These are phyloP conservation scores for Trachelus troglodyta DNA, from an alignment of 2,888 invertebrate species.

Conservation along the genomic window DNA sequence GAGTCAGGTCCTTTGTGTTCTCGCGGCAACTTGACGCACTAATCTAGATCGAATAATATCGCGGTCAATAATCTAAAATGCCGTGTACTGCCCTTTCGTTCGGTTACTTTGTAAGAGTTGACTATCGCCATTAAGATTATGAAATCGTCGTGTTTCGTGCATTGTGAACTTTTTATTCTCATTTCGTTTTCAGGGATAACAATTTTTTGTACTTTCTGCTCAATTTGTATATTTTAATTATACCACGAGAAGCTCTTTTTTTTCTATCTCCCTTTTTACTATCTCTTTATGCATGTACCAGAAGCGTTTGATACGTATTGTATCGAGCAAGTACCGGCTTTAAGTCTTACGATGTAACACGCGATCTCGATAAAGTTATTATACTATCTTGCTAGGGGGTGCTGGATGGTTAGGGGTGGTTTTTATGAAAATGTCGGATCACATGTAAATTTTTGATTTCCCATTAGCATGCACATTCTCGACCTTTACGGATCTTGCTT, in stretches of 20 bases:
- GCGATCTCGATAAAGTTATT: slow-evolving; percentile 26
- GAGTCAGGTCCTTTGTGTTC: background rate
- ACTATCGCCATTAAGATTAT: background rate
- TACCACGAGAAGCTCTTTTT: no score
- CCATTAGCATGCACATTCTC: slow-evolving; percentile 19
- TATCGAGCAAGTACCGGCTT: background rate
- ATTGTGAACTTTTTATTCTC: background rate
- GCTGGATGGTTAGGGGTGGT: slow-evolving; percentile 24
- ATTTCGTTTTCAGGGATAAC: no score
- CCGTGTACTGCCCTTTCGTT: background rate
- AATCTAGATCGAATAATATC: slow-evolving; percentile 2
- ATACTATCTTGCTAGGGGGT: slow-evolving; percentile 23
- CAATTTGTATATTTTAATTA: background rate
- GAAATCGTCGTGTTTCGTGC: background rate
- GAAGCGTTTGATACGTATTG: background rate
- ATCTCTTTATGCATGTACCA: background rate
- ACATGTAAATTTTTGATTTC: slow-evolving; percentile 31
- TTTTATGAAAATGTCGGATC: slow-evolving; percentile 16
- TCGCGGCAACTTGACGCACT: background rate
- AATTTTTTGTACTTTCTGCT: background rate
- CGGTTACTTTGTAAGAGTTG: background rate
- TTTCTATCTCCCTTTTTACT: background rate
- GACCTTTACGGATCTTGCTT: background rate
- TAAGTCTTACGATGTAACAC: background rate
- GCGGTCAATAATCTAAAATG: background rate